Base-by-base conservation (phyloP, 2,113 vertebrate genomes). In the Athene cunicularia region DNA sequence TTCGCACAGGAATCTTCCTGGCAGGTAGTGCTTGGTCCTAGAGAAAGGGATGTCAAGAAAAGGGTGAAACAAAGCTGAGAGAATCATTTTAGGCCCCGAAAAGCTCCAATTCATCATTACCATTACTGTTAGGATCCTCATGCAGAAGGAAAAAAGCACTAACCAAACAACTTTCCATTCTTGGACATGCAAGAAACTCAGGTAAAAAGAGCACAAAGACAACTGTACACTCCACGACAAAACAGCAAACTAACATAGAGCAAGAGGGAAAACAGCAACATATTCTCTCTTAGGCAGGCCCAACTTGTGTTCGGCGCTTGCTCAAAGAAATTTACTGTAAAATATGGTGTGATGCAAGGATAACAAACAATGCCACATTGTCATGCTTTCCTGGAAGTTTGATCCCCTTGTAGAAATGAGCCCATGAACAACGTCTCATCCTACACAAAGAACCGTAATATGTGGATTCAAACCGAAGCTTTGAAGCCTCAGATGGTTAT, bases 1-100 rank as follows among this genome's bases (percentile, higher is more conserved):
- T 99, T 99, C 1, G 99, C 99, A 41, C 99, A 99, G 4, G 99
- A 99, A 97, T 99, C 99, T 96, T 99, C 99, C 96, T 99, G 99
- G 92, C 99, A 99, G 56, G 99, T 99, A 24, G 99, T 99, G 80
- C 99, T 99, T 0, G 99, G 99, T 56, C 99, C 99, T 99, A 95
- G 18, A 32, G 76, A 96, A 96, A 79, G 22, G n/a, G 39, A 92
- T 41, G 37, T 89, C 35, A 90, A 90, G 59, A 74, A 90, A 64
- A 81, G 6, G 9, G 30, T 17, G 22, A 93, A 91, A 94, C 9
- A 39, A 94, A 71, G 28, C 71, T 79, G 77, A 93, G 35, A 96
- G 14, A 62, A 90, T 32, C 4, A 33, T 47, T 90, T 49, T 45
- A 88, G 20, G 41, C 19, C 14, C 23, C 75, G 18, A 62, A 66